Base-by-base conservation (phyloP, 2,113 vertebrate genomes). In the Trachemys scripta region DNA sequence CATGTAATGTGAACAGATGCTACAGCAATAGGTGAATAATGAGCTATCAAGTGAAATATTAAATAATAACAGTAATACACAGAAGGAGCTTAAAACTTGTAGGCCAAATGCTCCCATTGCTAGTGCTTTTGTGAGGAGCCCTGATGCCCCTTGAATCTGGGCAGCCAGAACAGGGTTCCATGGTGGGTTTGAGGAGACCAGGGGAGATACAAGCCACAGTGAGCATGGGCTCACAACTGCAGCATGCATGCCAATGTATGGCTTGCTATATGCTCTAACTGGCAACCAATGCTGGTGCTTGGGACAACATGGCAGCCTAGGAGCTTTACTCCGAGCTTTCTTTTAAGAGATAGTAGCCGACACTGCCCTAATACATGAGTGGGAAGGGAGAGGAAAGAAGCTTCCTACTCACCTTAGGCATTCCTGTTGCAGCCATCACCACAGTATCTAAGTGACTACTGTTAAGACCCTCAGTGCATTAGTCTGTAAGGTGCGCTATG, bases 1-100 rank as follows among this genome's bases (percentile, higher is more conserved):
- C 14, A 76, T 0, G 0, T 22, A 5, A 53, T 16, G 49, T 0
- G 0, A n/a, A 50, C 1, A 0, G 8, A 12, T 7, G 10, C 51
- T 54, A 8, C 0, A 42, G n/a, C 31, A 19, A 38, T 12, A 45
- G 75, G 25, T 45, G 75, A 45, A 47, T 78, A 76, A 75, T 75
- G 75, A 45, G 42, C 75, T 27, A 27, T 47, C 38, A 45, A 78
- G 38, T 78, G 29, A 78, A 78, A 78, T 78, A 78, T 27, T 78
- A 78, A 78, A 76, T 42, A 76, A 45, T 8, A 76, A 69, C 65
- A 69, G 35, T n/a, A 69, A 72, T 38, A 72, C 16, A 69, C 29
- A 57, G 24, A 10, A 53, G 45, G 51, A 85, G 35, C 0, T 1
- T 65, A 57, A 47, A 45, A 82, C 20, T 2, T 29, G 25, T 19